phyloP scores from a whole-genome alignment of 2,888 invertebrate species.

The Nephrocerus scutellatus region DNA sequence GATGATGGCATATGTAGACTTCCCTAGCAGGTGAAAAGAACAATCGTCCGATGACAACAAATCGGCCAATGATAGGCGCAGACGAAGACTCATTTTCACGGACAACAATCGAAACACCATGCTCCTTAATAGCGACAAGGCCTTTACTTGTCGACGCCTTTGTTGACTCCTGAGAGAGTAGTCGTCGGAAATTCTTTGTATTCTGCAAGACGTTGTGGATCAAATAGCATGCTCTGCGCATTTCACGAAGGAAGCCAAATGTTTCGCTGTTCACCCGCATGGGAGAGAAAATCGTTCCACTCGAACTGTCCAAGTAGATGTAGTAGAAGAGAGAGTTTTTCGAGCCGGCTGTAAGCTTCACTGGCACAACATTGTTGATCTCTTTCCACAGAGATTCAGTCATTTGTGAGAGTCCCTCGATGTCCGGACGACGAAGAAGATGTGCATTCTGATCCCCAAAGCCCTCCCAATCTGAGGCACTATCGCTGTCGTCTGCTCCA shows the following conservation, averaged over 20 bases:
- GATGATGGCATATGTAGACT: constrained; percentile 80
- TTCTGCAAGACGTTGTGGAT: constrained; percentile 65
- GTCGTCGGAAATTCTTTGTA: constrained; percentile 47
- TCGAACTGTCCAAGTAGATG: constrained; percentile 35
- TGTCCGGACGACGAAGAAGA: constrained; percentile 32
- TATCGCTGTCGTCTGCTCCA: constrained; percentile 54
- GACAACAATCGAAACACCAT: constrained; percentile 66
- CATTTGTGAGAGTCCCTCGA: constrained; percentile 51
- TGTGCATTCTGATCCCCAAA: constrained; percentile 41
- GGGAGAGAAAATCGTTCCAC: constrained; percentile 33
- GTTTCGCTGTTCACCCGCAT: constrained; percentile 37
- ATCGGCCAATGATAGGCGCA: constrained; percentile 46
- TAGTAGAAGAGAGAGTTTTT: constrained; percentile 37
- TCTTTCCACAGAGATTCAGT: constrained; percentile 66
- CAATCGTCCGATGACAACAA: constrained; percentile 55
- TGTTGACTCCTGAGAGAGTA: constrained; percentile 20
- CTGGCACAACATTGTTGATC: constrained; percentile 48
- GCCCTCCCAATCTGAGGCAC: constrained; percentile 62
- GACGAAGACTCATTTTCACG: constrained; percentile 46
- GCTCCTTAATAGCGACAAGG: constrained; percentile 73
- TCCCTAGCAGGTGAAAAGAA: constrained; percentile 73
- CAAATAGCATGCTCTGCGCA: constrained; percentile 61
- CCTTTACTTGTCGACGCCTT: constrained; percentile 54
- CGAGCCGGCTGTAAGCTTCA: constrained; percentile 42
- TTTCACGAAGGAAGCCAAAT: constrained; percentile 60